phyloP scores from a whole-genome alignment of 2,797 vertebrate species.

The Florisuga fusca region DNA sequence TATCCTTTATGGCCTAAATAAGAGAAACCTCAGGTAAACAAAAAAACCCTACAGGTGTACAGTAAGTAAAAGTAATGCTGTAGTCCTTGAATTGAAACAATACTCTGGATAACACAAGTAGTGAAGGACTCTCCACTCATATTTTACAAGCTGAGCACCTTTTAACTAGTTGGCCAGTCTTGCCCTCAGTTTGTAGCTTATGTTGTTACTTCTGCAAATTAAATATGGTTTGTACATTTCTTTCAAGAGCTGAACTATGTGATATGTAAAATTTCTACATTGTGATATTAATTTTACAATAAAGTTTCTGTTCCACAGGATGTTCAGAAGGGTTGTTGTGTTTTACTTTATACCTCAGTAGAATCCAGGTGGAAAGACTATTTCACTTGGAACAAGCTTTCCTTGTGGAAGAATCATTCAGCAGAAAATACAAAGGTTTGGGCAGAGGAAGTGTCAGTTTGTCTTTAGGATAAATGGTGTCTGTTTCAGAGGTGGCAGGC shows the following conservation, averaged over 20 bases:
- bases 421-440: neutral
- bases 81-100: neutral
- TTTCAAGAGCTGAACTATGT: neutral
- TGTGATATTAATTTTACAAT: conserved; percentile 10
- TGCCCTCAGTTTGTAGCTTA: neutral
- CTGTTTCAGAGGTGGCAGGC: neutral
- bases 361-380: neutral
- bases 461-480: neutral
- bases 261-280: neutral
- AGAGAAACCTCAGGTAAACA: neutral
- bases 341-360: neutral
- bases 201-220: neutral
- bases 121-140: neutral
- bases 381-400: neutral
- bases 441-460: neutral
- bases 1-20: neutral
- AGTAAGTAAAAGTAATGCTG: neutral
- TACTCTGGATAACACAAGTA: neutral
- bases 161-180: neutral
- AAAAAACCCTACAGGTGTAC: neutral
- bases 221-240: conserved; percentile 17
- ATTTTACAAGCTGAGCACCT: neutral
- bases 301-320: neutral
- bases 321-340: neutral
- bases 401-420: neutral